These are phyloP conservation scores for Siniperca scherzeri DNA, from an alignment of 2,797 vertebrate species.

Conservation along the genomic window DNA sequence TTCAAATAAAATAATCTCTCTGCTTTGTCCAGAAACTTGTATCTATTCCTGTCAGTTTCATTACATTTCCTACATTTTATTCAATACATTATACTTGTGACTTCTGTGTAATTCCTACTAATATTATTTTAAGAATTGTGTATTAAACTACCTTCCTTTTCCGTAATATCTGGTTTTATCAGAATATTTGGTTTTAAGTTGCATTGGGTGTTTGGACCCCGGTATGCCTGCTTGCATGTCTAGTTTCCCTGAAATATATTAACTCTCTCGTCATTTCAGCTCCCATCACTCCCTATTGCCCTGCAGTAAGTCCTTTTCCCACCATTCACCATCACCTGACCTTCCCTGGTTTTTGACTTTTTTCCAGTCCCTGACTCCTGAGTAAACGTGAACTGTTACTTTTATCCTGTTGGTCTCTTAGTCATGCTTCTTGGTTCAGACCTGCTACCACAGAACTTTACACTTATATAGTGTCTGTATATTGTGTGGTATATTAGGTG, in stretches of 20 bases:
- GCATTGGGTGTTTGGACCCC: neutral
- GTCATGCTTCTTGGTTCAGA: neutral
- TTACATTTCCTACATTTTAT: no score
- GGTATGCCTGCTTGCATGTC: neutral
- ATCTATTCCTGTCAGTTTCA: no score
- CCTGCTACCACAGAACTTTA: neutral
- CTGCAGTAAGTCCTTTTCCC: conserved; percentile 1
- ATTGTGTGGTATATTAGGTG: no score
- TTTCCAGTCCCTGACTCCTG: neutral
- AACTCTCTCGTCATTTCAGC: neutral
- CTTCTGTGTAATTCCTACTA: no score
- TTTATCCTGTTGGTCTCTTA: neutral
- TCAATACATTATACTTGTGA: no score
- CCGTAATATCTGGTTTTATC: no score
- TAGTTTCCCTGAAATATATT: neutral
- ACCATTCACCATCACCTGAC: conserved; percentile 2
- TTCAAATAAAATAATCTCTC: neutral
- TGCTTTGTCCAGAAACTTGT: neutral
- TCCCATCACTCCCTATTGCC: conserved; percentile 2
- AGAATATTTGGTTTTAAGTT: no score
- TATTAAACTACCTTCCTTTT: no score
- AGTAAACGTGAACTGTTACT: neutral
- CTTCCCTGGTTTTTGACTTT: no score
- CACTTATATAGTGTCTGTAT: neutral
- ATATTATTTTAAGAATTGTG: no score